Percentiles rank a stretch among this genome's conserved stretches.
phyloP scores from a whole-genome alignment of 2,113 vertebrate genomes.

The Pituophis catenifer region DNA sequence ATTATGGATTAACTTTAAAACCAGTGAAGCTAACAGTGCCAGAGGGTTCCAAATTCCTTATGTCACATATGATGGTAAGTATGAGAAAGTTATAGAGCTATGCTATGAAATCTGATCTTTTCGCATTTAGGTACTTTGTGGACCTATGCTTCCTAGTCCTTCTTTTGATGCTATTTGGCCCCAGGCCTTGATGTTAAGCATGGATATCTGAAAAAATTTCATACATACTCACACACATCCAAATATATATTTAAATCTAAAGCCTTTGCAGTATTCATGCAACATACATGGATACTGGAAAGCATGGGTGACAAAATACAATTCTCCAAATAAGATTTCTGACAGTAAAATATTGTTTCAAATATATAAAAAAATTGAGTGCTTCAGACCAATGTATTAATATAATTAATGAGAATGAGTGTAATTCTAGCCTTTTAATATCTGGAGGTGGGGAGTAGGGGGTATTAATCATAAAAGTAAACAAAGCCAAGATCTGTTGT shows the following conservation, averaged over 20 bases:
- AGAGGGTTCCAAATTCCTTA: conserved; percentile 97
- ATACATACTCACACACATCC: neutral
- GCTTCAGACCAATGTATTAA: neutral
- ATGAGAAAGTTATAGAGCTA: accelerated
- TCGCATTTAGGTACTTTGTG: neutral
- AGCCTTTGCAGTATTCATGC: neutral
- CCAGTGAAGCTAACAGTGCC: conserved; percentile 93
- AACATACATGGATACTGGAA: neutral
- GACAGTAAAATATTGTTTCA: neutral
- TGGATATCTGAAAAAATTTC: neutral
- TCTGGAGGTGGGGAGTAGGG: neutral
- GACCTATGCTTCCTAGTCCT: neutral
- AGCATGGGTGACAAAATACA: neutral
- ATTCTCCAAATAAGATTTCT: neutral
- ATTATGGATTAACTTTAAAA: conserved; percentile 98
- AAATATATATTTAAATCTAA: neutral
- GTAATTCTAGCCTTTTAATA: neutral
- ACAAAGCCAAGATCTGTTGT: neutral
- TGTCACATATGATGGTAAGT: conserved; percentile 92
- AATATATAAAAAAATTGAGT: neutral
- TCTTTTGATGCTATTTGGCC: neutral
- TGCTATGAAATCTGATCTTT: neutral
- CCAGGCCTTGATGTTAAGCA: neutral
- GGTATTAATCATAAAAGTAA: neutral
- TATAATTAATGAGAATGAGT: neutral